Base-by-base conservation (phyloP, 1,140 invertebrate genomes). In the Penaeus japonicus region DNA sequence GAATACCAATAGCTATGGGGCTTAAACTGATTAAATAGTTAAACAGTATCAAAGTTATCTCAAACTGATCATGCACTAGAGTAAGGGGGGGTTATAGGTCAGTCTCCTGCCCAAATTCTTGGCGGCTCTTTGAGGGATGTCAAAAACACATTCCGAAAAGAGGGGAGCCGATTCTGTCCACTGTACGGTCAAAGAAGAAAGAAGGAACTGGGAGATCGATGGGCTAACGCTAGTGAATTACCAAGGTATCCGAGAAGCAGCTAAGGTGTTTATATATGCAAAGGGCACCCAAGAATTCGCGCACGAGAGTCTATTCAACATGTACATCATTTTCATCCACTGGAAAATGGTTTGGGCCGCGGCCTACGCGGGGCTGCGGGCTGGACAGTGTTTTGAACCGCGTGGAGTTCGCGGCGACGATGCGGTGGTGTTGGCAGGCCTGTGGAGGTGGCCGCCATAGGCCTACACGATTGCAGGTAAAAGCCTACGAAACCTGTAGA, bases 21-120 rank as follows among this genome's bases (percentile, higher is more conserved):
- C 27, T 55, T 83, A 73, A 87, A 82, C 24, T 75, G 47, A 87
- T 77, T 47, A 75, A 82, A 57, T 65, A 53, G 75, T 88, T 65
- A 88, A 86, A 88, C 39, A 70, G 54, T 83, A 88, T 88, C 86
- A 83, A 78, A 85, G 65, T 75, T 65, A 82, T 88, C n/a, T 88
- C 59, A 88, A 88, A 88, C 47, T 75, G 79, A 75, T 88, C 86
- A 88, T 88, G 86, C 86, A 88, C 80, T 83, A 88, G 79, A 83
- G 80, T 20, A 75, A 55, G 59, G 62, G 57, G 79, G 78, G 59
- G 70, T 77, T 77, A 62, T n/a, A 88, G 53, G 32, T 35, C 32
- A 15, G 47, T 88, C 80, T 82, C 54, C 24, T 78, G 57, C 53
- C 47, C 75, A 82, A 88, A 83, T 88, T 88, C 86, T 88, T 83